Percentiles rank a stretch among this genome's conserved stretches.
These are phyloP conservation scores for Cepaea nemoralis DNA, from an alignment of 1,140 invertebrate species.

Conservation along the genomic window DNA sequence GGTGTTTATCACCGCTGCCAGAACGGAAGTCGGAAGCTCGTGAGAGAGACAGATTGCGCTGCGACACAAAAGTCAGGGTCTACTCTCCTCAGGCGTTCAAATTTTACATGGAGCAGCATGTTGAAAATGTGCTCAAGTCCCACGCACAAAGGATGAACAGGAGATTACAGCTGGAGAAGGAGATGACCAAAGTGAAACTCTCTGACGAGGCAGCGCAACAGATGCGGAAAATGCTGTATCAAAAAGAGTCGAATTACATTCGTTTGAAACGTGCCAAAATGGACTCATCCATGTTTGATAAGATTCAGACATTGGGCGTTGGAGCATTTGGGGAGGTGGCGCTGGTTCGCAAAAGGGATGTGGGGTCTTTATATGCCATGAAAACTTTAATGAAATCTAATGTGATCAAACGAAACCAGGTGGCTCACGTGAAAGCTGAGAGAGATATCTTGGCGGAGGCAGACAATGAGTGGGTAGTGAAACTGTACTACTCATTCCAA, in stretches of 20 bases:
- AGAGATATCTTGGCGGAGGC: constrained; percentile 98
- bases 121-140: constrained; percentile 97
- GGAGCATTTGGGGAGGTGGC: constrained; percentile 99
- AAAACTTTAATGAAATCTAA: constrained; percentile 97
- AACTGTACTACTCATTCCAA: constrained; percentile 98
- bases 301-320: constrained; percentile 88
- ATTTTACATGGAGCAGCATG: constrained; percentile 99
- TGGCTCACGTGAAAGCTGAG: constrained; percentile 98
- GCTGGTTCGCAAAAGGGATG: constrained; percentile 93
- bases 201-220: constrained; percentile 69
- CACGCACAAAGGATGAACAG: constrained; percentile 91
- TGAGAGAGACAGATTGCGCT: constrained; percentile 91
- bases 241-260: constrained; percentile 98
- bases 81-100: constrained; percentile 96
- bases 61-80: constrained; percentile 85
- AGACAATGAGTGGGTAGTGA: constrained; percentile 99
- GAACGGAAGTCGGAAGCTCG: constrained; percentile 91
- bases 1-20: constrained; percentile 86
- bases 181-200: constrained; percentile 85
- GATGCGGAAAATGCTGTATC: constrained; percentile 95
- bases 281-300: constrained; percentile 98
- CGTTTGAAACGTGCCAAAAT: constrained; percentile 97
- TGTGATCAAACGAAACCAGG: constrained; percentile 96
- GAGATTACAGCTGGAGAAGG: constrained; percentile 91
- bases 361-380: constrained; percentile 98